Conservation (phyloP, 1,140 invertebrate genomes). For the Platyscapa corneri region DNA sequence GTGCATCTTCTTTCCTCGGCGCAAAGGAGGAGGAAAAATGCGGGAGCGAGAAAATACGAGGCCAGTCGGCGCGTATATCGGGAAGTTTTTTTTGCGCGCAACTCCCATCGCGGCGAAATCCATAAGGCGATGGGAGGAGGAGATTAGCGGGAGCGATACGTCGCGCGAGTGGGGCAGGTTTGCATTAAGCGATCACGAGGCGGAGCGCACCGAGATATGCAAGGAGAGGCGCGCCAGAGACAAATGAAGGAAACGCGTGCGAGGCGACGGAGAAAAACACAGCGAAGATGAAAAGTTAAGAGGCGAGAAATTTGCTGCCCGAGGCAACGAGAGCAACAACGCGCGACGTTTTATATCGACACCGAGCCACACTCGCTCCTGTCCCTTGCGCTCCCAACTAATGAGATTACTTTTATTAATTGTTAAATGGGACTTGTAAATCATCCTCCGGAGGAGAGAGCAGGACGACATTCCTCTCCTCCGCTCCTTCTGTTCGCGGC, state of each 20-base stretch:
- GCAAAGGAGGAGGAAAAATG: neutral
- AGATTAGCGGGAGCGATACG: conserved; percentile 13
- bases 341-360: neutral
- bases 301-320: conserved; percentile 9
- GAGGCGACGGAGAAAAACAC: neutral
- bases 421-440: conserved; percentile 9
- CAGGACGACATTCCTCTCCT: neutral
- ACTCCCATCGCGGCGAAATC: neutral
- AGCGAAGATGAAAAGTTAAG: neutral
- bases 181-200: conserved; percentile 37
- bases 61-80: neutral
- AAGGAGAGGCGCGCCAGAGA: neutral
- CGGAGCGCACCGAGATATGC: neutral
- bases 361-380: neutral
- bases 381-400: neutral
- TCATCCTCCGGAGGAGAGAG: neutral
- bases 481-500: neutral
- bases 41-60: neutral
- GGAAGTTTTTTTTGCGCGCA: neutral
- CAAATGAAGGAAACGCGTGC: conserved; percentile 31
- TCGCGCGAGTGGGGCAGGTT: conserved; percentile 2
- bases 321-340: neutral
- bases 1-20: neutral
- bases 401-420: conserved; percentile 18
- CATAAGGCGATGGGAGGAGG: neutral